Evolutionary conservation across 2,888 invertebrate genomes (phyloP).

Genomic region (Leptodirus hochenwartii): DNA sequence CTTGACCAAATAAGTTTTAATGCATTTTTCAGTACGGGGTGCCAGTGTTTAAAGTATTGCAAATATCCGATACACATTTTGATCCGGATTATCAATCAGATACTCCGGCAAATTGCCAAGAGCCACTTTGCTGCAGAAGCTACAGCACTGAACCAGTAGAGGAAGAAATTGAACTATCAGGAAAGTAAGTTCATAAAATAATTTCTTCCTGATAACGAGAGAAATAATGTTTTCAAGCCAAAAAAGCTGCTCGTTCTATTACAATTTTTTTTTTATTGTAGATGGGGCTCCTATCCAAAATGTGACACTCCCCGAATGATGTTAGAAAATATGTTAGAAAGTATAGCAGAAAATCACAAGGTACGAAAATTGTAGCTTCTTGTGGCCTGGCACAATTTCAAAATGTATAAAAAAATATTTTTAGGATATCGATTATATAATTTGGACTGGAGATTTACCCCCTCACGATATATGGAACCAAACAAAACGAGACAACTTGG

Average conservation of each 20-base stretch:
- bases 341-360: slow-evolving; percentile 66
- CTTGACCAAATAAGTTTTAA: neutral
- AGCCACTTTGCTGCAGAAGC: slow-evolving; percentile 81
- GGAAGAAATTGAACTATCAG: slow-evolving; percentile 49
- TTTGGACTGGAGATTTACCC: slow-evolving; percentile 93
- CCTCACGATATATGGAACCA: slow-evolving; percentile 93
- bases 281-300: slow-evolving; percentile 64
- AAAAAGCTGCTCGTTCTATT: slow-evolving; percentile 2
- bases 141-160: slow-evolving; percentile 57
- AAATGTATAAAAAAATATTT: slow-evolving; percentile 13
- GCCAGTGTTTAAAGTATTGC: slow-evolving; percentile 71
- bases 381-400: neutral
- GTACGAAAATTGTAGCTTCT: slow-evolving; percentile 35
- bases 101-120: slow-evolving; percentile 79
- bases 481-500: slow-evolving; percentile 67
- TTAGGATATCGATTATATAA: slow-evolving; percentile 78
- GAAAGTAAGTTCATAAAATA: slow-evolving; percentile 26
- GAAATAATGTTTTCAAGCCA: neutral
- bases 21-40: slow-evolving; percentile 10
- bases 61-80: slow-evolving; percentile 89
- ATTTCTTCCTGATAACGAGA: neutral
- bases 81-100: slow-evolving; percentile 83
- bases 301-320: slow-evolving; percentile 86
- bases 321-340: slow-evolving; percentile 77
- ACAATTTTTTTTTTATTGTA: slow-evolving; percentile 17